Evolutionary conservation across 2,113 vertebrate genomes (phyloP).

Genomic region (Sapayoa aenigma): DNA sequence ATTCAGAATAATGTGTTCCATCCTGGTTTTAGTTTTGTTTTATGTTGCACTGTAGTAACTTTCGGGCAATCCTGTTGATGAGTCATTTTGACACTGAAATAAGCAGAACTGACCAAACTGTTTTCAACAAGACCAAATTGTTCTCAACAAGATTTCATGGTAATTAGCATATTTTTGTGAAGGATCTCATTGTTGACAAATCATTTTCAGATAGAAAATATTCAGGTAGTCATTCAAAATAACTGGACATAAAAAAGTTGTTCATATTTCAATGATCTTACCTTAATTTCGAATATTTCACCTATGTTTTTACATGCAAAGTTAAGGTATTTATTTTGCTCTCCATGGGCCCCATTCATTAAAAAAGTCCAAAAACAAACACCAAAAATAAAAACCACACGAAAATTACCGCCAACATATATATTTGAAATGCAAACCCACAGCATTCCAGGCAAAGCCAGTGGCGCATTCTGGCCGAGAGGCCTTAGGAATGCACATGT

Average conservation of each 20-base stretch:
- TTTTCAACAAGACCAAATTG: not conserved
- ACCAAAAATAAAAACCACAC: not conserved
- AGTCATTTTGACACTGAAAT: not conserved
- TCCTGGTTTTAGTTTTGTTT: not conserved
- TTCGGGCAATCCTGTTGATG: not conserved
- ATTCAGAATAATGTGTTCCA: not conserved
- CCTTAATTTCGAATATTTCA: not conserved
- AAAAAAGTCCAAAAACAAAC: not conserved
- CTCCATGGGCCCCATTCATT: not conserved
- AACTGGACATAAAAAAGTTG: not conserved
- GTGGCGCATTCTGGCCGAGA: not conserved
- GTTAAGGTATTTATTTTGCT: not conserved
- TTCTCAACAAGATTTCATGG: not conserved
- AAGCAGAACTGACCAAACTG: not conserved
- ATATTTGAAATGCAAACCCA: slow-evolving; percentile 58
- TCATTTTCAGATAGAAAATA: not conserved
- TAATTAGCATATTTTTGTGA: not conserved
- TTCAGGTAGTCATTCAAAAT: not conserved
- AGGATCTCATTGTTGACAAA: not conserved
- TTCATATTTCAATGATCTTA: not conserved
- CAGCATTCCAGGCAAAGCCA: slow-evolving; percentile 52
- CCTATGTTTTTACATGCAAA: not conserved
- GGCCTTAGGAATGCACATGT: not conserved
- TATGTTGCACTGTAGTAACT: not conserved
- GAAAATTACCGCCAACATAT: not conserved